phyloP scores from a whole-genome alignment of 1,140 invertebrate species.

The Rhopalosiphum padi region DNA sequence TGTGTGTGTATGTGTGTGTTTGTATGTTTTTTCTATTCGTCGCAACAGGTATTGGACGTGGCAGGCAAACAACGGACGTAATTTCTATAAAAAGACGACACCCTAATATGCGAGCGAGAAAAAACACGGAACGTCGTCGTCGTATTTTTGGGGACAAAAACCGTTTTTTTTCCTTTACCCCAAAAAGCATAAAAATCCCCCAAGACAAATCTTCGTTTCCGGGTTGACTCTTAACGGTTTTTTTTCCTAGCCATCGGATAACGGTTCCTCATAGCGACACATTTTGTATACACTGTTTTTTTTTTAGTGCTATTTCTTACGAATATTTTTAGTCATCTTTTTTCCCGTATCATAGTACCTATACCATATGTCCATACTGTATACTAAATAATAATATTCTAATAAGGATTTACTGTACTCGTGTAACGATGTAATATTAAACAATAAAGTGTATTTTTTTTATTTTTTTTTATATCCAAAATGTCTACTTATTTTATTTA shows the following conservation, averaged over 20 bases:
- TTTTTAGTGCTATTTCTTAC: neutral
- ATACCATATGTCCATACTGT: neutral
- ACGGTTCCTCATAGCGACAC: neutral
- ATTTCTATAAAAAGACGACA: conserved; percentile 52
- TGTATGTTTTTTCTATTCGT: neutral
- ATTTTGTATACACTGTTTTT: neutral
- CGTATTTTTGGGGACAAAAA: conserved; percentile 50
- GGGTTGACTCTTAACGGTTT: conserved; percentile 53
- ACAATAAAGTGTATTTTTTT: neutral
- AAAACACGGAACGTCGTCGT: conserved; percentile 22
- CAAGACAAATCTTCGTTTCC: conserved; percentile 42
- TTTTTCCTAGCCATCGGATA: conserved; percentile 18
- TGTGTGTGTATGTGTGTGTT: neutral
- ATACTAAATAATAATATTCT: neutral
- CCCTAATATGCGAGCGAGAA: conserved; percentile 23
- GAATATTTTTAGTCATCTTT: neutral
- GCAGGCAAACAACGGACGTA: conserved; percentile 32
- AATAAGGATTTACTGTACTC: neutral
- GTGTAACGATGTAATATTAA: neutral
- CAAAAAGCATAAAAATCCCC: conserved; percentile 50
- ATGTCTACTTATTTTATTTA: neutral
- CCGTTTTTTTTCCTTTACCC: conserved; percentile 53
- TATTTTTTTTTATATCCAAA: neutral
- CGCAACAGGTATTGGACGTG: conserved; percentile 53
- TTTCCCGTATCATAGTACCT: neutral